A percentile compares a stretch with the other conserved stretches of the same genome.
Evolutionary conservation across 2,113 vertebrate species (phyloP).

Genomic region (Apaloderma vittatum): DNA sequence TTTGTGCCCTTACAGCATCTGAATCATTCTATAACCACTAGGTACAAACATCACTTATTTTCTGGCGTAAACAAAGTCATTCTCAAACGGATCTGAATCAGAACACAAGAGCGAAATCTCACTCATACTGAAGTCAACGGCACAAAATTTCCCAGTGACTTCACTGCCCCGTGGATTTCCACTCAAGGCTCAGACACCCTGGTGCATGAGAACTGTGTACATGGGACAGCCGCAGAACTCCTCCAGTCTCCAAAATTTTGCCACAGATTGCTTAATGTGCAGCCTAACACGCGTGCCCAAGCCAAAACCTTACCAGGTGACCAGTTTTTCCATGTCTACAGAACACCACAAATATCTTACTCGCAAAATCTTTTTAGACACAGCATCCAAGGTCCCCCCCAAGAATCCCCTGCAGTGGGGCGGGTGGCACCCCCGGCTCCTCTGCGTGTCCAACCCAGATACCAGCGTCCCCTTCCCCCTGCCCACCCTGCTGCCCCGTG

Average conservation of each 20-base stretch:
- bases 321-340: background rate
- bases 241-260: background rate
- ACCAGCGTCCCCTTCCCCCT: background rate
- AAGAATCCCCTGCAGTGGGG: rapidly evolving
- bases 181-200: background rate
- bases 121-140: background rate
- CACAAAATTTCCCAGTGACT: background rate
- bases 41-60: background rate
- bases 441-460: background rate
- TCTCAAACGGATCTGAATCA: constrained; percentile 18
- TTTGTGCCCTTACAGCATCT: background rate
- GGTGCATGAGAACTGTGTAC: background rate
- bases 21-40: background rate
- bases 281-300: background rate
- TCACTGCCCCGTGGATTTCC: background rate
- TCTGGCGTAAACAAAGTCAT: background rate
- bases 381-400: background rate
- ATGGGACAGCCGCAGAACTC: background rate
- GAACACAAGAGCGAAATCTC: background rate
- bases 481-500: rapidly evolving
- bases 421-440: rapidly evolving
- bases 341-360: background rate
- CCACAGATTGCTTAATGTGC: background rate
- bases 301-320: background rate
- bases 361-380: background rate